A percentile compares a stretch with the other conserved stretches of the same genome.
Evolutionary conservation across 1,140 invertebrate species (phyloP).

Genomic region (Papilio aristodemus): DNA sequence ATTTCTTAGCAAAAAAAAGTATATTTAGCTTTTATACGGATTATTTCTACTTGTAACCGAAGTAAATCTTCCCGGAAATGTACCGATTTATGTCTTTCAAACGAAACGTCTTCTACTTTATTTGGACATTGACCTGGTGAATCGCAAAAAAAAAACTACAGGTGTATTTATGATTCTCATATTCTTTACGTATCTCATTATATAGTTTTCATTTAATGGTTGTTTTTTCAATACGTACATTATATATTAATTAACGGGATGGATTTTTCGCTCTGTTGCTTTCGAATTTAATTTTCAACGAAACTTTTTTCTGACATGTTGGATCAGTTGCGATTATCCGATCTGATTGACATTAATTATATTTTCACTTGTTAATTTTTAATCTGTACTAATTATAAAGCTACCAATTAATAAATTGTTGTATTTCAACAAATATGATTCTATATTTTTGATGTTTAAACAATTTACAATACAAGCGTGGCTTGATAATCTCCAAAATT

Average conservation of each 20-base stretch:
- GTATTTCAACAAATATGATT: too few relatives aligned
- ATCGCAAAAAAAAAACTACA: neutral
- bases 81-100: neutral
- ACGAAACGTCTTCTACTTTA: neutral
- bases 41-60: neutral
- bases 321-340: neutral
- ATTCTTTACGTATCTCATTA: neutral
- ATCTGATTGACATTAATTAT: slow-evolving; percentile 17
- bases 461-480: too few relatives aligned
- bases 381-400: neutral
- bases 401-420: neutral
- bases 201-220: neutral
- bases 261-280: slow-evolving; percentile 19
- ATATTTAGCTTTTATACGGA: neutral
- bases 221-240: slow-evolving; percentile 1
- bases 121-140: slow-evolving; percentile 12
- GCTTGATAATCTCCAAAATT: too few relatives aligned
- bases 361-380: slow-evolving; percentile 10
- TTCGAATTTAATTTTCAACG: slow-evolving; percentile 9
- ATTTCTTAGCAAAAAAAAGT: too few relatives aligned
- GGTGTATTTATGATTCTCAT: neutral
- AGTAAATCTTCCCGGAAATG: neutral
- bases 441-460: neutral
- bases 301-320: neutral
- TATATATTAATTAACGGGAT: slow-evolving; percentile 20